Conservation (phyloP, 1,140 invertebrate genomes). For the Spodoptera litura region DNA sequence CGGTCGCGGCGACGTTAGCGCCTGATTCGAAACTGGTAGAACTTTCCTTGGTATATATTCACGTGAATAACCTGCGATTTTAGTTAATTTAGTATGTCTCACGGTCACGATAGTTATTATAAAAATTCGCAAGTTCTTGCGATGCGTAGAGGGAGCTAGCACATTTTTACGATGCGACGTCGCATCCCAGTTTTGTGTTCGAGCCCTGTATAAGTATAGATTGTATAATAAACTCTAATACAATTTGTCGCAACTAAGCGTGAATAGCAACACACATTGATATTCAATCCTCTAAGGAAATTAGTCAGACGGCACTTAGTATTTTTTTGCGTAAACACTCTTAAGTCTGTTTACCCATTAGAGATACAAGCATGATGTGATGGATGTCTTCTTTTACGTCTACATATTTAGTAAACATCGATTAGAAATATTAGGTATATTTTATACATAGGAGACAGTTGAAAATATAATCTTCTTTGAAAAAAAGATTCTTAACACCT, state of each 20-base stretch:
- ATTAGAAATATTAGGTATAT: background rate
- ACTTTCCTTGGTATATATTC: too few relatives aligned
- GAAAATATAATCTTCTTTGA: background rate
- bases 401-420: conserved; percentile 1
- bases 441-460: background rate
- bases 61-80: too few relatives aligned
- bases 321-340: conserved; percentile 20
- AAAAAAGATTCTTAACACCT: too few relatives aligned
- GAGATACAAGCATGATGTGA: conserved; percentile 19
- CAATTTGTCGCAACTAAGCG: background rate
- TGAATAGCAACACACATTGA: conserved; percentile 7
- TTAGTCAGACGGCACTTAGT: conserved; percentile 30
- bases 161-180: too few relatives aligned
- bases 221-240: background rate
- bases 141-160: too few relatives aligned
- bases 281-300: conserved; percentile 31
- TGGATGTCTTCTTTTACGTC: conserved; percentile 16
- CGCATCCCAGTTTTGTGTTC: too few relatives aligned
- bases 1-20: too few relatives aligned
- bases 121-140: too few relatives aligned
- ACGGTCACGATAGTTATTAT: too few relatives aligned
- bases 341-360: conserved; percentile 38
- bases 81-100: too few relatives aligned
- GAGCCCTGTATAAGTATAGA: too few relatives aligned
- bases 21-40: too few relatives aligned